Evolutionary conservation across 1,140 invertebrate species (phyloP).

Genomic region (Zaprionus inermis): DNA sequence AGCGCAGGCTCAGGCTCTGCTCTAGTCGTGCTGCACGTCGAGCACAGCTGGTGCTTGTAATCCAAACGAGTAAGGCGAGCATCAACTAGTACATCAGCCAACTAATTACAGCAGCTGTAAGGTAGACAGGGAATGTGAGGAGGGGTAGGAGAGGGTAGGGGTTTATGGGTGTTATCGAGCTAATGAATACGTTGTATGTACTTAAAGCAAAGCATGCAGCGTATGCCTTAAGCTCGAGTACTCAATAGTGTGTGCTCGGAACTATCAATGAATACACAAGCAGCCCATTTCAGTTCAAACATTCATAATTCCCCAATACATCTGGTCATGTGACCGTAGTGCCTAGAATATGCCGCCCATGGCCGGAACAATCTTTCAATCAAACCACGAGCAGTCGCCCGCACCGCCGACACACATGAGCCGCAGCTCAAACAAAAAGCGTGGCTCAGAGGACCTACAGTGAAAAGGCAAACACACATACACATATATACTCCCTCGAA

Average conservation of each 20-base stretch:
- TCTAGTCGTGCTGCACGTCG: neutral
- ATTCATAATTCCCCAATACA: constrained; percentile 22
- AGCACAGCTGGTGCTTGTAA: constrained; percentile 27
- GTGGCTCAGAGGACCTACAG: constrained; percentile 43
- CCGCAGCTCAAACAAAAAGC: constrained; percentile 76
- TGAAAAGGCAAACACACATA: constrained; percentile 8
- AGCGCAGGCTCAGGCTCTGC: neutral
- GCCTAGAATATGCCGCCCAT: constrained; percentile 22
- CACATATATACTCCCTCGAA: neutral
- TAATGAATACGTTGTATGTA: neutral
- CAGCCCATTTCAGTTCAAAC: constrained; percentile 30
- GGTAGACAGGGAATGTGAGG: neutral
- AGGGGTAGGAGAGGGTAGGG: neutral
- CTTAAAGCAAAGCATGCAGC: neutral
- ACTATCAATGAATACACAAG: constrained; percentile 1
- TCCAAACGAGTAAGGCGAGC: constrained; percentile 7
- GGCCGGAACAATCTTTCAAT: constrained; percentile 67
- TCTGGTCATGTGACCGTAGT: constrained; percentile 44
- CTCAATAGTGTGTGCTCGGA: neutral
- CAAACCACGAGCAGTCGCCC: constrained; percentile 55
- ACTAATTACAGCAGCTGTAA: constrained; percentile 28
- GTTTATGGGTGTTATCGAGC: neutral
- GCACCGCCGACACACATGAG: constrained; percentile 2
- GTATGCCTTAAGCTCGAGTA: neutral
- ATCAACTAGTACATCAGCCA: constrained; percentile 11